Base-by-base conservation (phyloP, 2,797 vertebrate species). In the Liasis olivaceus region DNA sequence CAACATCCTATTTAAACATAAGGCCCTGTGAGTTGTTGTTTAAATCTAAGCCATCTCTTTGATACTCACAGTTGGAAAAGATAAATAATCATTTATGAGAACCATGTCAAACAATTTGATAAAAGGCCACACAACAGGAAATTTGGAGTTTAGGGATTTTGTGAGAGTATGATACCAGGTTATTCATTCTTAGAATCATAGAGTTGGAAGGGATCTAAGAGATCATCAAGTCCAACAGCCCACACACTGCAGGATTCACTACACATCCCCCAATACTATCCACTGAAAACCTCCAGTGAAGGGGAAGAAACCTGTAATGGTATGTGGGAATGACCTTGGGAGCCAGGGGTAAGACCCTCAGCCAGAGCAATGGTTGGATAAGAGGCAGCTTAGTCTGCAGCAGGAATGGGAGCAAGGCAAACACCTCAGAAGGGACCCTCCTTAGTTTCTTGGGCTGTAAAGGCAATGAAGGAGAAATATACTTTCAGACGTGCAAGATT, bases 1-100 rank as follows among this genome's bases (percentile, higher is more conserved):
- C 92, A 84, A 66, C 85, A 66, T 81, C 24, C 64, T 93, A 72
- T 93, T 93, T 88, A 85, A 93, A 92, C 60, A 93, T 59, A 84
- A 90, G 69, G 2, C 22, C 60, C 69, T 15, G 54, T 42, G 85
- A 92, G 69, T 88, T 15, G 66, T 66, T 84, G 17, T 92, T 31
- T 66, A 62, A 87, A 42, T 62, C 42, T 54, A 92, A 90, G 31
- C 31, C 28, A 22, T 93, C 72, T 84, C 0, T 7, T 69, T 91
- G 87, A 22, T 8, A 86, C 28, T 85, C 31, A 1, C 63, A 28
- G 42, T 87, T 11, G 77, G 4, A 47, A 81, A 93, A 87, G 42
- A 31, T 64, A 93, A 93, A 90, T 26, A 90, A 36, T 81, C 47
- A n/a, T 64, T 93, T 88, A 42, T 88, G 85, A 84, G 85, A 93